These are phyloP conservation scores for Oxystoma pomonae DNA, from an alignment of 2,888 invertebrate species.

Conservation along the genomic window DNA sequence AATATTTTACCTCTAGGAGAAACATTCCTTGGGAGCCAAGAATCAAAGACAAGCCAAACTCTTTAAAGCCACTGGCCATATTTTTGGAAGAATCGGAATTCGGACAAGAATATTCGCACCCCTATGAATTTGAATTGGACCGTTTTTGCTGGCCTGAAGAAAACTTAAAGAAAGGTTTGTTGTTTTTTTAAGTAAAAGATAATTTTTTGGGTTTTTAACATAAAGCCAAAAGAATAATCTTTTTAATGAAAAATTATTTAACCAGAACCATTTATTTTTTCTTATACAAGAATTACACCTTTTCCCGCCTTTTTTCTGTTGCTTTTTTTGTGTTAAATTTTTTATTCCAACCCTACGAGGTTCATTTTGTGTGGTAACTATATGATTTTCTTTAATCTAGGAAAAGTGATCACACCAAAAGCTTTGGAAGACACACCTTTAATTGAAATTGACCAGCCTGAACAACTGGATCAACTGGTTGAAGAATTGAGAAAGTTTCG, in stretches of 20 bases:
- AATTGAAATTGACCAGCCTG: conserved; percentile 62
- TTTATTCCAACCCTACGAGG: too few relatives aligned
- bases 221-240: too few relatives aligned
- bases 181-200: too few relatives aligned
- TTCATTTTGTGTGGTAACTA: too few relatives aligned
- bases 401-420: conserved; percentile 44
- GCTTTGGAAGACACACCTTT: conserved; percentile 61
- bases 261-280: too few relatives aligned
- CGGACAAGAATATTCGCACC: conserved; percentile 69
- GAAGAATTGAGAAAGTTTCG: conserved; percentile 61
- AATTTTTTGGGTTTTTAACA: too few relatives aligned
- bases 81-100: conserved; percentile 64
- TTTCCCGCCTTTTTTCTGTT: too few relatives aligned
- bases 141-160: conserved; percentile 58
- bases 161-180: conserved; percentile 49
- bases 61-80: conserved; percentile 73
- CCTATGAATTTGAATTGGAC: conserved; percentile 82
- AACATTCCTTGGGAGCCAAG: conserved; percentile 74
- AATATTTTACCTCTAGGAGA: conserved; percentile 45
- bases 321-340: too few relatives aligned
- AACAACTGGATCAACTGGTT: conserved; percentile 62
- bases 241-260: too few relatives aligned
- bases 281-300: too few relatives aligned
- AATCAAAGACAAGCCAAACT: conserved; percentile 84
- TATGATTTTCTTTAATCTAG: too few relatives aligned